Evolutionary conservation across 2,113 vertebrate species (phyloP).

Genomic region (Halichoerus grypus): DNA sequence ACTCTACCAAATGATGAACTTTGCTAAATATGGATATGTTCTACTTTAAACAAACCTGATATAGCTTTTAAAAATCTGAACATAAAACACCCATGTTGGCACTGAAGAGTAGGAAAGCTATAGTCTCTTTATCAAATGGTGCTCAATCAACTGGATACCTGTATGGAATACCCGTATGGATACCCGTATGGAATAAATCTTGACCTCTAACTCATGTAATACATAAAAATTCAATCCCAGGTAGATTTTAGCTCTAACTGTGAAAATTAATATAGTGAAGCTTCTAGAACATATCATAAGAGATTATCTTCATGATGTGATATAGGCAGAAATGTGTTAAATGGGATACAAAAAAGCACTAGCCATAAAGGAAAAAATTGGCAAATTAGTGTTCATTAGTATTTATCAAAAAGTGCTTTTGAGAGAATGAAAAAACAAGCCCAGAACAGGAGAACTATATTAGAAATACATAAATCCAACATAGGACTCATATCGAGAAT

Average conservation of each 20-base stretch:
- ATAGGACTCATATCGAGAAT: constrained; percentile 1
- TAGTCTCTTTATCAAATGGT: neutral
- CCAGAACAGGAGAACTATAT: neutral
- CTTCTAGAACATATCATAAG: constrained; percentile 17
- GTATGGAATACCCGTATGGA: neutral
- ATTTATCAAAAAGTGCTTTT: neutral
- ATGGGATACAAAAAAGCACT: constrained; percentile 31
- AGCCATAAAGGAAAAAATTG: neutral
- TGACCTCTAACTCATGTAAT: neutral
- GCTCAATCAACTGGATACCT: neutral
- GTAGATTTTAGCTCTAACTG: neutral
- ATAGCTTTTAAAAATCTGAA: neutral
- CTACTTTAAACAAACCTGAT: neutral
- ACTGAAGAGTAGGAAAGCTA: neutral
- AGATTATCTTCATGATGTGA: neutral
- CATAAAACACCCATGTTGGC: neutral
- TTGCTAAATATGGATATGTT: constrained; percentile 21
- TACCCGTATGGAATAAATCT: neutral
- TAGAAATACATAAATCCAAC: constrained; percentile 14
- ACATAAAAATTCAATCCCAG: neutral
- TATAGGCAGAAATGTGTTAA: neutral
- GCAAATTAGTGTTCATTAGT: constrained; percentile 35
- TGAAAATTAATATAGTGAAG: constrained; percentile 30
- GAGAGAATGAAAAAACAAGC: constrained; percentile 31
- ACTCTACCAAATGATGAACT: neutral